Conservation (phyloP, 1,140 invertebrate species). For the Hyles vespertilio region DNA sequence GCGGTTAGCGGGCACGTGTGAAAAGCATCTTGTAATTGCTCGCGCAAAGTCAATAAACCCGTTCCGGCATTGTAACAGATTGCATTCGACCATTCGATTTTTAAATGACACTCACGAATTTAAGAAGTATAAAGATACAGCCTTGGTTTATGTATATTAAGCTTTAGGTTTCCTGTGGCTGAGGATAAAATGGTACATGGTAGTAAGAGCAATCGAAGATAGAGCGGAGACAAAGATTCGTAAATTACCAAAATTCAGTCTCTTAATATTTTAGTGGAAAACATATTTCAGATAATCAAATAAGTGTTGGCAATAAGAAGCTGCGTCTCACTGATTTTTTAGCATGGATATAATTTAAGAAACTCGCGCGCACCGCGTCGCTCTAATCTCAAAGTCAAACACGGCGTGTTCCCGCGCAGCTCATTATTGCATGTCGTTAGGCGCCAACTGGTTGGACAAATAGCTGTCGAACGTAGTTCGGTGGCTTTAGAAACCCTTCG, state of each 20-base stretch:
- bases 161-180: too few species aligned
- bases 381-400: conserved; percentile 49
- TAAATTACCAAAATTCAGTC: too few species aligned
- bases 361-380: conserved; percentile 12
- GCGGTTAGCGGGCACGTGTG: conserved; percentile 55
- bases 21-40: conserved; percentile 57
- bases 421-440: conserved; percentile 64
- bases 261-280: too few species aligned
- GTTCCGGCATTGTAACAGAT: neutral
- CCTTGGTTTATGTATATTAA: too few species aligned
- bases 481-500: too few species aligned
- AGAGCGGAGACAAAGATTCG: too few species aligned
- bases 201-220: too few species aligned
- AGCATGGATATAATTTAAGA: conserved; percentile 5
- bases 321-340: neutral
- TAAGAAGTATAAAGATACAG: too few species aligned
- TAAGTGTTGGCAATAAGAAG: too few species aligned
- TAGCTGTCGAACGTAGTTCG: conserved; percentile 10
- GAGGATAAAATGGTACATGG: too few species aligned
- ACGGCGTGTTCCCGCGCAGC: conserved; percentile 33
- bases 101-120: neutral
- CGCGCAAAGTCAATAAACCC: conserved; percentile 30
- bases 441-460: conserved; percentile 52
- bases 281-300: too few species aligned
- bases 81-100: too few species aligned